These are phyloP conservation scores for Agraylea sexmaculata DNA, from an alignment of 1,140 invertebrate genomes.

Conservation along the genomic window DNA sequence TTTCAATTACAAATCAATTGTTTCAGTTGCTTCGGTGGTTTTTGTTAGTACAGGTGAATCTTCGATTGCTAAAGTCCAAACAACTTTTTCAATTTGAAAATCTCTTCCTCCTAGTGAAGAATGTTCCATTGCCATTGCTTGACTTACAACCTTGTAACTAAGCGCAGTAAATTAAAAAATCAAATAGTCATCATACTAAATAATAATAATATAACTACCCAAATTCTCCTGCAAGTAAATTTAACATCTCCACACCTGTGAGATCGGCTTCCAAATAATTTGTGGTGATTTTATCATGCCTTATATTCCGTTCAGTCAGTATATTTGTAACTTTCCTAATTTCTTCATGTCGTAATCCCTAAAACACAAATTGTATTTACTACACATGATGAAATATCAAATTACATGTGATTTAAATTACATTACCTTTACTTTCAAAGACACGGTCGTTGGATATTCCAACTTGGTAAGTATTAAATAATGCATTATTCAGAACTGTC, in stretches of 20 bases:
- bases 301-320: slow-evolving; percentile 12
- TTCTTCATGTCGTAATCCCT: slow-evolving; percentile 18
- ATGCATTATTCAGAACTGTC: slow-evolving; percentile 12
- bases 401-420: background rate
- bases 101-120: slow-evolving; percentile 18
- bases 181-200: background rate
- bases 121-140: slow-evolving; percentile 21
- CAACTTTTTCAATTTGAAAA: slow-evolving; percentile 21
- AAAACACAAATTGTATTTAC: slow-evolving; percentile 1
- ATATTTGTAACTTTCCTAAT: slow-evolving; percentile 11
- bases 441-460: slow-evolving; percentile 18
- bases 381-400: slow-evolving; percentile 1
- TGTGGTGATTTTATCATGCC: slow-evolving; percentile 6
- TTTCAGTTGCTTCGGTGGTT: background rate
- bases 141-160: slow-evolving; percentile 19
- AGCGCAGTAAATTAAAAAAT: background rate
- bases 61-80: slow-evolving; percentile 19
- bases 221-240: slow-evolving; percentile 19
- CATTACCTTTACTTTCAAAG: slow-evolving; percentile 17
- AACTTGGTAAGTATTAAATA: slow-evolving; percentile 19
- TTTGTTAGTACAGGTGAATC: slow-evolving; percentile 2
- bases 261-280: slow-evolving; percentile 17
- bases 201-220: slow-evolving; percentile 11
- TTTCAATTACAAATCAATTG: slow-evolving; percentile 1
- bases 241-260: slow-evolving; percentile 18